These are phyloP conservation scores for Orthosia gothica DNA, from an alignment of 2,888 invertebrate species.

Conservation along the genomic window DNA sequence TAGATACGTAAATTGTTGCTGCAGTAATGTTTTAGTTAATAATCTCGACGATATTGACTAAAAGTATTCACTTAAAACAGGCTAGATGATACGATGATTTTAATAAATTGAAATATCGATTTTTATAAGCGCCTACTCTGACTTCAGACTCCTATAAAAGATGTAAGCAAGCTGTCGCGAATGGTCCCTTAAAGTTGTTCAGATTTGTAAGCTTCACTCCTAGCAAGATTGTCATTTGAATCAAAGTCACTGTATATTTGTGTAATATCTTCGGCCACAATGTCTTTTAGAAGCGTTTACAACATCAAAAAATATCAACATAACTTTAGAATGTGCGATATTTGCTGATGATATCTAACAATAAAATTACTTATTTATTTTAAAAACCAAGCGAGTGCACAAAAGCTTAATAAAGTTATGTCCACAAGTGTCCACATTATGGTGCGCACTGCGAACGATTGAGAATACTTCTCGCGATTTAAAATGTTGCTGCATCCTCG, in stretches of 20 bases:
- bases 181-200: too few species aligned
- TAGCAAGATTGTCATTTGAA: too few species aligned
- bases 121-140: too few species aligned
- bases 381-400: neutral
- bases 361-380: conserved; percentile 1
- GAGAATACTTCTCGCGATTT: conserved; percentile 6
- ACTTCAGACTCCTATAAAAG: too few species aligned
- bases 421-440: conserved; percentile 28
- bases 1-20: neutral
- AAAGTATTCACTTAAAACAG: too few species aligned
- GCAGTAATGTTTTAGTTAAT: neutral
- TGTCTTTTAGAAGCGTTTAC: neutral
- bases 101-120: too few species aligned
- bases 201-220: too few species aligned
- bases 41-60: too few species aligned
- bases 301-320: neutral
- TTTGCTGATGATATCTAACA: neutral
- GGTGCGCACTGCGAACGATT: conserved; percentile 12
- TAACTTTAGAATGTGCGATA: conserved; percentile 1
- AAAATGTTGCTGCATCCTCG: conserved; percentile 7
- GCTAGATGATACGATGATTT: too few species aligned
- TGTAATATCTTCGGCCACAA: neutral
- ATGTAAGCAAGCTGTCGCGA: too few species aligned
- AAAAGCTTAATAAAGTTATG: conserved; percentile 16
- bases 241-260: neutral